phyloP scores from a whole-genome alignment of 2,888 invertebrate genomes.

The Synanthedon vespiformis region DNA sequence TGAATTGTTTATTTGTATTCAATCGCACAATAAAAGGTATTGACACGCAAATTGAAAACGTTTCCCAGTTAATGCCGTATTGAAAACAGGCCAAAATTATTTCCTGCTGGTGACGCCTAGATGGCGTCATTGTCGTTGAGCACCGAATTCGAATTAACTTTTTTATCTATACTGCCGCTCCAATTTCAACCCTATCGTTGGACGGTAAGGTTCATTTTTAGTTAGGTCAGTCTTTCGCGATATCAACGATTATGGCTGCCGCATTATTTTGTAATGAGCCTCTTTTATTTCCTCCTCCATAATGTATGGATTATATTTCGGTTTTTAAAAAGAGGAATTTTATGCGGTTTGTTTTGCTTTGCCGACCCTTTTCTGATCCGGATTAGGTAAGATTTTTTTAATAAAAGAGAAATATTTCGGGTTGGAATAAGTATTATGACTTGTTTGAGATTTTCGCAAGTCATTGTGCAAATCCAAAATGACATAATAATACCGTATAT shows the following conservation, averaged over 20 bases:
- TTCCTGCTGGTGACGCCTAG: constrained; percentile 7
- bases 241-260: background rate
- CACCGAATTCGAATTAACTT: constrained; percentile 13
- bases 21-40: too few relatives aligned
- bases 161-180: background rate
- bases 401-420: too few relatives aligned
- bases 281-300: background rate
- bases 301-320: constrained; percentile 1
- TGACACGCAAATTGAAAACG: background rate
- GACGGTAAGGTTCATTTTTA: too few relatives aligned
- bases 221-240: background rate
- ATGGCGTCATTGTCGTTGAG: constrained; percentile 16
- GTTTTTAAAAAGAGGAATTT: background rate
- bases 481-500: too few relatives aligned
- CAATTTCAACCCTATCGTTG: background rate
- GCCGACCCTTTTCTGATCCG: too few relatives aligned
- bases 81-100: constrained; percentile 14
- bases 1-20: too few relatives aligned
- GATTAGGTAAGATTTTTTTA: too few relatives aligned
- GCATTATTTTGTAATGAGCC: constrained; percentile 1
- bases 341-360: too few relatives aligned
- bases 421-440: too few relatives aligned
- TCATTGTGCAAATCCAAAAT: too few relatives aligned
- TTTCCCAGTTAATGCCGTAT: background rate
- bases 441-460: too few relatives aligned